Base-by-base conservation (phyloP, 2,113 vertebrate genomes). In the Calypte anna region DNA sequence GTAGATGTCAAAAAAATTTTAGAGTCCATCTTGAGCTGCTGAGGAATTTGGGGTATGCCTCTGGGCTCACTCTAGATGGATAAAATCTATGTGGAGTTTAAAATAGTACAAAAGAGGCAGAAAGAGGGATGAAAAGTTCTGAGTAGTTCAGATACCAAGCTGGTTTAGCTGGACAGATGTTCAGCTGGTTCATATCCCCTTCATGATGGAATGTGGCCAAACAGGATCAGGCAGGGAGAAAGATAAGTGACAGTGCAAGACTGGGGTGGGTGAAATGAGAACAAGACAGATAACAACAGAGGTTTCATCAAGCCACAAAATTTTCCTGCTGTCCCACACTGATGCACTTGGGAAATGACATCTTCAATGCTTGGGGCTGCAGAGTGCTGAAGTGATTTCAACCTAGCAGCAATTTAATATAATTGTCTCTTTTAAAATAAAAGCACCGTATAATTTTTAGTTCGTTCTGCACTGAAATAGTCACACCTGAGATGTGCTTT, bases 1-100 rank as follows among this genome's bases (percentile, higher is more conserved):
- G 36, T 58, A 81, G 40, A 83, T 83, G 73, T 94, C 93, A 84
- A 78, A 83, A 95, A 55, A 86, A 94, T 61, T 25, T 61, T 14
- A 9, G 86, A 57, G 44, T 59, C 64, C 7, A 21, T 80, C 59
- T 67, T 93, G 64, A 93, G 44, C 36, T 75, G 28, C 40, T 88
- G 61, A 83, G 53, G 31, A 83, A 59, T 70, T 55, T 55, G 14
- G 10, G 17, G 3, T 88, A 43, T 86, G 44, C 55, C 61, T 90
- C 57, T 57, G 77, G 87, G 88, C 88, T 78, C 36, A 40, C 28
- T 36, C 73, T 83, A 86, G 27, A 36, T 53, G 5, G 55, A 28
- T 6, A 77, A 31, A 61, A 72, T 51, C 54, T 78, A 18, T 48
- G 28, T 30, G 33, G 12, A 91, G n/a, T 68, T 68, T 92, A 27